These are phyloP conservation scores for Agonopterix heracliana DNA, from an alignment of 2,888 invertebrate genomes.

Conservation along the genomic window DNA sequence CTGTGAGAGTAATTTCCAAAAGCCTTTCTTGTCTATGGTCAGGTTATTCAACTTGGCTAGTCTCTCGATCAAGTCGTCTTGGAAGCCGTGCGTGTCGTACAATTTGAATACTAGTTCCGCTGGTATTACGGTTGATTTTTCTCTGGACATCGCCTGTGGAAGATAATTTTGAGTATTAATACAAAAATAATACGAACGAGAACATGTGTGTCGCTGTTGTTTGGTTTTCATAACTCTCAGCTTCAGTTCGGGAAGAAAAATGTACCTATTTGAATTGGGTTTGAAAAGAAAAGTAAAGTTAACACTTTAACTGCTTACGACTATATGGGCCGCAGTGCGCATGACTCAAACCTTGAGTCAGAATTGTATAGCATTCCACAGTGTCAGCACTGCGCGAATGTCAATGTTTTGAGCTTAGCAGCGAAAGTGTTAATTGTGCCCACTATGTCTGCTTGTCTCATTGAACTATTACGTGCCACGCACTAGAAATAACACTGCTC, in stretches of 20 bases:
- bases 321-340: no score
- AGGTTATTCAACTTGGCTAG: conserved; percentile 80
- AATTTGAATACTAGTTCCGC: conserved; percentile 83
- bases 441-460: no score
- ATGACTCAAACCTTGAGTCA: no score
- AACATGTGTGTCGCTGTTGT: neutral
- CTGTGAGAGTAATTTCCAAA: conserved; percentile 71
- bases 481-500: no score
- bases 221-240: neutral
- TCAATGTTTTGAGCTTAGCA: no score
- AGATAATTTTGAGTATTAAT: conserved; percentile 2
- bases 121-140: conserved; percentile 65
- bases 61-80: conserved; percentile 80
- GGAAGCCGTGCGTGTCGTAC: conserved; percentile 87
- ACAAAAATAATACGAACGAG: neutral
- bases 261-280: no score
- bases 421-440: no score
- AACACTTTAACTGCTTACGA: no score
- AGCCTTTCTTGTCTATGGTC: conserved; percentile 76
- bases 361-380: no score
- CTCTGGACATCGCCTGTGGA: conserved; percentile 53
- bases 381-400: no score
- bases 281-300: no score
- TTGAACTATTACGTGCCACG: no score
- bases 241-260: neutral